Percentiles rank a stretch among this genome's conserved stretches.
Evolutionary conservation across 2,888 invertebrate genomes (phyloP).

Genomic region (Drosophila emarginata): DNA sequence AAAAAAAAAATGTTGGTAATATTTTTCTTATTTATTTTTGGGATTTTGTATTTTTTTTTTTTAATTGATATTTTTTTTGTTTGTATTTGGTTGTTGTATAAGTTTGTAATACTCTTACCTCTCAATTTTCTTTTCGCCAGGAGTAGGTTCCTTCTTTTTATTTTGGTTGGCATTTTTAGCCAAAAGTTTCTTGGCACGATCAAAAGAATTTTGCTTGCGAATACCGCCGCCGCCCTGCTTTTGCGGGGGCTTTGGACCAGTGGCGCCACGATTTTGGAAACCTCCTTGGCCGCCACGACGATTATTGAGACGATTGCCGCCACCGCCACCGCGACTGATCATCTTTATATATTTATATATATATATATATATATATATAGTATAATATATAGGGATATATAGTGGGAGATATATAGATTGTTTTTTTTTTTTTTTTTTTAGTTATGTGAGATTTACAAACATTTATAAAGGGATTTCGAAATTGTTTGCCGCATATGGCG

Average conservation of each 20-base stretch:
- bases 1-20: neutral
- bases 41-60: constrained; percentile 8
- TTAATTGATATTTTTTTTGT: constrained; percentile 28
- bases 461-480: too few species aligned
- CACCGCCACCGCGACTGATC: constrained; percentile 81
- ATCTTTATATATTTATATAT: constrained; percentile 71
- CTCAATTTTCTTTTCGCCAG: constrained; percentile 83
- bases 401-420: neutral
- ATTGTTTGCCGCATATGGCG: too few species aligned
- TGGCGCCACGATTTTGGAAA: constrained; percentile 82
- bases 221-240: constrained; percentile 82
- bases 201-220: constrained; percentile 83
- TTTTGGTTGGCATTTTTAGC: constrained; percentile 83
- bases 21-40: constrained; percentile 46
- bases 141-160: constrained; percentile 83
- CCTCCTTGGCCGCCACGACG: constrained; percentile 82
- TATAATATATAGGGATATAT: constrained; percentile 8
- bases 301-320: constrained; percentile 77
- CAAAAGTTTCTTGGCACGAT: constrained; percentile 83
- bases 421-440: too few species aligned
- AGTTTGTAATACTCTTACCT: constrained; percentile 81
- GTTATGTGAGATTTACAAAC: too few species aligned
- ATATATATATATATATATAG: constrained; percentile 31
- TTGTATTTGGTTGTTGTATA: constrained; percentile 47
- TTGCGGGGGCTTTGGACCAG: constrained; percentile 80